phyloP scores from a whole-genome alignment of 2,888 invertebrate genomes.

The Alentia gelatinosa region DNA sequence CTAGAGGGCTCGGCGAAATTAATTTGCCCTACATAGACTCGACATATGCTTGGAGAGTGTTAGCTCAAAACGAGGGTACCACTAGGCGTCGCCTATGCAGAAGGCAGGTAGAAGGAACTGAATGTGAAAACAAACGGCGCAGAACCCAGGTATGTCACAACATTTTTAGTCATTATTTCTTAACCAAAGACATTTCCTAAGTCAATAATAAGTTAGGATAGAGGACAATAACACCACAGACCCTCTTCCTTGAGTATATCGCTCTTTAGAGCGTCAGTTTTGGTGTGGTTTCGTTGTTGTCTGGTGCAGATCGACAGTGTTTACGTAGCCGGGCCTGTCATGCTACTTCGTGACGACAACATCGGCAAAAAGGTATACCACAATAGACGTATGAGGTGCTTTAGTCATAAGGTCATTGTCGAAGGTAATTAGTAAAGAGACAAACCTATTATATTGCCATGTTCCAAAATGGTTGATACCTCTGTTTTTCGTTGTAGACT shows the following conservation, averaged over 20 bases:
- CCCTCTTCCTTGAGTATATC: neutral
- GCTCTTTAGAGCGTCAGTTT: neutral
- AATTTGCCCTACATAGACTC: too few species aligned
- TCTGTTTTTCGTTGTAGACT: neutral
- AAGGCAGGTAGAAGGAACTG: constrained; percentile 37
- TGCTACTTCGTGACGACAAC: neutral
- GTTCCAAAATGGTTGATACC: neutral
- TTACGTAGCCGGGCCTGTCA: neutral
- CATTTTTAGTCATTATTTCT: neutral
- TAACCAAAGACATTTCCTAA: neutral
- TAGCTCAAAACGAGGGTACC: neutral
- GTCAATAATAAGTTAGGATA: neutral
- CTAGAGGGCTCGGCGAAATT: too few species aligned
- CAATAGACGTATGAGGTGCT: neutral
- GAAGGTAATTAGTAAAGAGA: neutral
- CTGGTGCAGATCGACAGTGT: neutral
- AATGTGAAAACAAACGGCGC: constrained; percentile 40
- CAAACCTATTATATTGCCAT: neutral
- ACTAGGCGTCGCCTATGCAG: neutral
- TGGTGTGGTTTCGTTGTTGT: neutral
- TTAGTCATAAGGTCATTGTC: neutral
- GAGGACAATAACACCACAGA: neutral
- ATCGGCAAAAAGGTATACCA: neutral
- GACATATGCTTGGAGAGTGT: neutral
- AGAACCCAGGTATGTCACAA: constrained; percentile 43